Evolutionary conservation across 2,888 invertebrate species (phyloP).

Genomic region (Stegana nigrithorax): DNA sequence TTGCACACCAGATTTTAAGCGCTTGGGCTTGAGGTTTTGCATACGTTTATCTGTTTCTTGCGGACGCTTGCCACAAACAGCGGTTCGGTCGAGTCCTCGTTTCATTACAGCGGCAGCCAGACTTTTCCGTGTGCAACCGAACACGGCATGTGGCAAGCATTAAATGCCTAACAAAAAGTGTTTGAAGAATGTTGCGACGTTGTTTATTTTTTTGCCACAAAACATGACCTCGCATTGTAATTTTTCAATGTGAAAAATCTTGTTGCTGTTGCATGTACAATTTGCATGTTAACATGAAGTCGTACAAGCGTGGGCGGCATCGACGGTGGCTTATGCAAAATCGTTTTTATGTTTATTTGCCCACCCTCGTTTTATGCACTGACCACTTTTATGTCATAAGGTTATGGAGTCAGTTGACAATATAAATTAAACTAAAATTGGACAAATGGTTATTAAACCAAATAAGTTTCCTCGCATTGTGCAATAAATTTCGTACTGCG

Average conservation of each 20-base stretch:
- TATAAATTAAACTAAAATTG: too few species aligned
- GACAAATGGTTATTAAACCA: too few species aligned
- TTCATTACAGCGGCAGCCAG: neutral
- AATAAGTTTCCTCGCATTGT: too few species aligned
- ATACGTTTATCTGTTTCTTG: neutral
- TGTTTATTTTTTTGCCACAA: neutral
- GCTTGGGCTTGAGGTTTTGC: neutral
- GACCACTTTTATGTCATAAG: too few species aligned
- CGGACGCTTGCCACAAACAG: neutral
- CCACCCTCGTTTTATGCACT: too few species aligned
- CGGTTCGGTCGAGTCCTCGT: neutral
- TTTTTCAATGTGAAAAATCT: neutral
- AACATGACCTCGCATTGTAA: constrained; percentile 8
- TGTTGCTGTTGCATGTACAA: constrained; percentile 1
- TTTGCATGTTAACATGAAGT: constrained; percentile 13
- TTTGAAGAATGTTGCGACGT: neutral
- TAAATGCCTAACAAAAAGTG: neutral
- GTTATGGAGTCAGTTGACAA: too few species aligned
- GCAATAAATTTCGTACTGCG: too few species aligned
- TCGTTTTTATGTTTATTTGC: too few species aligned
- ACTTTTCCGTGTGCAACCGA: neutral
- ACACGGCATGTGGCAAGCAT: neutral
- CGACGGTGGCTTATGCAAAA: too few species aligned
- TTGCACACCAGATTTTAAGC: neutral
- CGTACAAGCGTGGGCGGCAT: constrained; percentile 1